A percentile compares a stretch with the other conserved stretches of the same genome.
Conservation (phyloP, 1,140 invertebrate genomes). For the Daktulosphaira vitifoliae region DNA sequence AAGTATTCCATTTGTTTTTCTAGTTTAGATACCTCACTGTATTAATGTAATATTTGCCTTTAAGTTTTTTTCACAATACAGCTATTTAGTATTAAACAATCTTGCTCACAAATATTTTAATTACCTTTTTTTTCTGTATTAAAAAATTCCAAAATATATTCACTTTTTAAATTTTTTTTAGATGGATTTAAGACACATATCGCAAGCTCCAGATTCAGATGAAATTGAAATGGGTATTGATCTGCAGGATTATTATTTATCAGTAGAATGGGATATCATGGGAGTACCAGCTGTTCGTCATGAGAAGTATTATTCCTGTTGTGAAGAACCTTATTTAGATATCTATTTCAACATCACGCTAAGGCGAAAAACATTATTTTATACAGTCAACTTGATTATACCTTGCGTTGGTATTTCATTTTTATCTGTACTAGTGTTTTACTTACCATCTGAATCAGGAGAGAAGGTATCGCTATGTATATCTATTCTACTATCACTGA, state of each 20-base stretch:
- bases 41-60: too few species aligned
- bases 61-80: too few species aligned
- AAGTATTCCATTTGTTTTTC: not conserved
- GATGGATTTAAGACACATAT: slow-evolving; percentile 86
- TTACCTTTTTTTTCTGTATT: too few species aligned
- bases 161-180: slow-evolving; percentile 45
- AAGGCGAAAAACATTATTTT: slow-evolving; percentile 91
- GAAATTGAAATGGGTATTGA: slow-evolving; percentile 83
- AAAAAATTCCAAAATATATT: too few species aligned
- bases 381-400: slow-evolving; percentile 91
- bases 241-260: slow-evolving; percentile 87
- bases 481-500: slow-evolving; percentile 94
- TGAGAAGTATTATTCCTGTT: slow-evolving; percentile 83
- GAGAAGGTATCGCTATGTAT: slow-evolving; percentile 96
- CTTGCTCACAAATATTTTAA: too few species aligned
- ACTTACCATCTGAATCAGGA: slow-evolving; percentile 94
- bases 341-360: slow-evolving; percentile 98
- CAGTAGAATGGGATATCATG: slow-evolving; percentile 96
- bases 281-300: slow-evolving; percentile 82
- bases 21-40: too few species aligned
- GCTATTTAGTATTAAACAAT: too few species aligned
- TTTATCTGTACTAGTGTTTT: slow-evolving; percentile 95
- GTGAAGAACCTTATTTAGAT: slow-evolving; percentile 79
- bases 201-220: slow-evolving; percentile 68
- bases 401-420: slow-evolving; percentile 95